phyloP scores from a whole-genome alignment of 2,797 vertebrate species.

The Pseudochaenichthys georgianus region DNA sequence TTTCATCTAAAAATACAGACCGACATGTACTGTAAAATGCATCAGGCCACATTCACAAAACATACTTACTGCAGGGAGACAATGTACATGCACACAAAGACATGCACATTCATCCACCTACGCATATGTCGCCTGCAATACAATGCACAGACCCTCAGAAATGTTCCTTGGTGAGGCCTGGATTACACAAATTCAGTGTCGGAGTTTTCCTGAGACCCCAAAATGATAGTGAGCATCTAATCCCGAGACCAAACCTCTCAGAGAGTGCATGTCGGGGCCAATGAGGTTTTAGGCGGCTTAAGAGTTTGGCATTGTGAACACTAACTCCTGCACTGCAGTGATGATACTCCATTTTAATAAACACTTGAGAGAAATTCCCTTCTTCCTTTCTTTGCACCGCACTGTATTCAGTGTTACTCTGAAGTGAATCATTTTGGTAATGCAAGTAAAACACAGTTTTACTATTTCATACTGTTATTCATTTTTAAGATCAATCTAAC shows the following conservation, averaged over 20 bases:
- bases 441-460: too few relatives aligned
- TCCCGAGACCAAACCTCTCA: slow-evolving; percentile 40
- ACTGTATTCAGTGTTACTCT: too few relatives aligned
- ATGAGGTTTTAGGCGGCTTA: slow-evolving; percentile 21
- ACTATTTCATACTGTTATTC: too few relatives aligned
- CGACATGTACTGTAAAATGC: background rate
- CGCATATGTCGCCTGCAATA: background rate
- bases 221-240: slow-evolving; percentile 43
- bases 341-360: slow-evolving; percentile 10
- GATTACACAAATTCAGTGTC: slow-evolving; percentile 36
- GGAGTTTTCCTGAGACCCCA: slow-evolving; percentile 26
- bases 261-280: slow-evolving; percentile 43
- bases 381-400: too few relatives aligned
- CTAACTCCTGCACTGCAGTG: slow-evolving; percentile 11
- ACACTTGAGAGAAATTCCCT: too few relatives aligned
- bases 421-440: too few relatives aligned
- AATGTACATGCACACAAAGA: background rate
- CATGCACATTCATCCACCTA: slow-evolving; percentile 29
- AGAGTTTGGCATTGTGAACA: slow-evolving; percentile 20
- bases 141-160: slow-evolving; percentile 13
- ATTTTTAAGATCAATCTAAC: too few relatives aligned
- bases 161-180: slow-evolving; percentile 16
- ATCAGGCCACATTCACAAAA: background rate
- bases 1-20: slow-evolving; percentile 48
- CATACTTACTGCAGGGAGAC: background rate